Base-by-base conservation (phyloP, 2,113 vertebrate species). In the Crotophaga sulcirostris region DNA sequence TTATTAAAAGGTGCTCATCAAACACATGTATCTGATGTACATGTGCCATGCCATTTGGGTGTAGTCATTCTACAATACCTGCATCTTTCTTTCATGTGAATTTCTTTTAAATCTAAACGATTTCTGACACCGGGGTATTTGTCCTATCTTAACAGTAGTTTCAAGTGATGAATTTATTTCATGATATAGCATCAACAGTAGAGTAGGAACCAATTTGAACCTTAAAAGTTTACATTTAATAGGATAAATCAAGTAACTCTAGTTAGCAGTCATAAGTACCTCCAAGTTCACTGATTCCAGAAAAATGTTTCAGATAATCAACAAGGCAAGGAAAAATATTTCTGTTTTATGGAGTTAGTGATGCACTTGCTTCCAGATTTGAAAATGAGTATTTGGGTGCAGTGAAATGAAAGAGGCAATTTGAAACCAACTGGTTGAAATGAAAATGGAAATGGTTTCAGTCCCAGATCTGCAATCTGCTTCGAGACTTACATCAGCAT, bases 401-500 rank as follows among this genome's bases (percentile, higher is more conserved):
- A 90, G 31, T 66, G 89, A 93, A 87, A 94, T 85, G 64, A 63
- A 76, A 82, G 79, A 94, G 29, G 82, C 75, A 95, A 93, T 23
- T 94, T 69, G 82, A 93, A 97, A 90, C 42, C 76, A 93, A 94
- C 93, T 91, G 93, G 74, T 69, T 82, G 63, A 90, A 80, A 75
- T 74, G 82, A 86, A 94, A 94, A 92, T 73, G 56, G 72, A 95
- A 87, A 92, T 64, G 28, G 49, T 79, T 94, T 91, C 86, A 83
- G 92, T 29, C 72, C 82, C 51, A 91, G 72, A 91, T 91, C 78
- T 87, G 84, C 67, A 80, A 74, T 76, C 81, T 93, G 42, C 82
- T 82, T 28, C 1, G 2, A 83, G 68, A 80, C 14, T 88, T 83
- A 42, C 72, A 93, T 74, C 79, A 90, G 8, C 3, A 1, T 76